Conservation (phyloP, 2,113 vertebrate genomes). For the Muscicapa adusta region DNA sequence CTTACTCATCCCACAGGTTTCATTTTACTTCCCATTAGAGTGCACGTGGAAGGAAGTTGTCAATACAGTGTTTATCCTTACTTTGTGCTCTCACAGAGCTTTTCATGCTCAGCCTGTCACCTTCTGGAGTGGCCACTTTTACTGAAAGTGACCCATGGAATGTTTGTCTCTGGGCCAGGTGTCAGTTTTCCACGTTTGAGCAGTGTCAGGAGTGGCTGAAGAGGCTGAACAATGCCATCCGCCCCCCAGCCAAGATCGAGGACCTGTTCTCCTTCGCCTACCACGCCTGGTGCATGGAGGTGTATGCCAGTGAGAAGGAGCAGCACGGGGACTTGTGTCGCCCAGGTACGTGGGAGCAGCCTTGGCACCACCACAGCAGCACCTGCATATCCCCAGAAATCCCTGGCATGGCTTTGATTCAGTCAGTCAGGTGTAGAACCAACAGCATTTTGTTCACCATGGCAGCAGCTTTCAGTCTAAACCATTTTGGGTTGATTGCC, state of each 20-base stretch:
- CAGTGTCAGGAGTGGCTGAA: constrained; percentile 98
- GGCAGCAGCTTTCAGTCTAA: not conserved
- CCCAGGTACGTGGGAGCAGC: constrained; percentile 76
- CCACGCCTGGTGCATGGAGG: constrained; percentile 95
- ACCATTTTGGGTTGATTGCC: not conserved
- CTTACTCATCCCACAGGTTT: not conserved
- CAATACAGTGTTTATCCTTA: not conserved
- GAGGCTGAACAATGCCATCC: constrained; percentile 80
- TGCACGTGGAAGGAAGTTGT: not conserved
- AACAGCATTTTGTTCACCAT: rapidly evolving
- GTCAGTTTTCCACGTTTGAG: constrained; percentile 96
- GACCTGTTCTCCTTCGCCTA: constrained; percentile 96
- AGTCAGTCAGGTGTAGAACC: not conserved
- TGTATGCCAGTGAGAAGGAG: constrained; percentile 93
- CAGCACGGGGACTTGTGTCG: constrained; percentile 92
- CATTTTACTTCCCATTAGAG: not conserved
- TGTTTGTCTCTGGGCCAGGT: constrained; percentile 76
- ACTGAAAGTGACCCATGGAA: not conserved
- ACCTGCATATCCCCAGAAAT: not conserved
- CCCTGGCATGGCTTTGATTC: not conserved
- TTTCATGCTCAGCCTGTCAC: not conserved
- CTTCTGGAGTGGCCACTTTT: not conserved
- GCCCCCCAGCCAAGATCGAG: constrained; percentile 89
- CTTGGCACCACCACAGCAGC: not conserved
- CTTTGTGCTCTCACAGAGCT: not conserved